Evolutionary conservation across 2,113 vertebrate species (phyloP), one percentile per base, ranked within the genome.

Genomic region (Pristiophorus japonicus): DNA sequence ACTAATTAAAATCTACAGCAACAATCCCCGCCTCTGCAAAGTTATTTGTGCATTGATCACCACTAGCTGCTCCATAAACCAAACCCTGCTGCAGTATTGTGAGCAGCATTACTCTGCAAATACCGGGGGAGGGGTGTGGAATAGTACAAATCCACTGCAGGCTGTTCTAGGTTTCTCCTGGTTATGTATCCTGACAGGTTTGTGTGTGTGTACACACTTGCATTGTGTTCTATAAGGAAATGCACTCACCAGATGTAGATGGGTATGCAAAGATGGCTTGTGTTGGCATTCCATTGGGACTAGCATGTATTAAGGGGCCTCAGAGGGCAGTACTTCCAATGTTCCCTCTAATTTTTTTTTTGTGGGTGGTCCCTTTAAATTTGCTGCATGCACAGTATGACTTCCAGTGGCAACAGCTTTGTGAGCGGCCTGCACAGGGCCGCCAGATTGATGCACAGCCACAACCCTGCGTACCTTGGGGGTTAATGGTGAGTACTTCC

Each of bases 1-100:
- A 94, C 24, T 18, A 47, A 94, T 70, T 94, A 70, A 94, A 94
- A 94, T 67, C 87, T 59, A 62, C 34, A 91, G 55, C 87, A 91
- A 91, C 55, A 91, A 91, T 22, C 14, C 11, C 45, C 34, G 11
- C 59, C 51, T 92, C 78, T 81, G 38, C 38, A 45, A n/a, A 63
- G 34, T 92, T 38, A 55, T 88, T 65, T 92, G 59, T 92, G n/a
- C 1, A 59, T 34, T 11, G 59, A 14, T 34, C 47, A 30, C 30
- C 0, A 59, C 2, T 27, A 59, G 11, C 27, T 59, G 87, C 11
- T 14, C 12, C 30, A 81, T 20, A 81, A 62, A n/a, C n/a, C 1
- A 7, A 38, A 1, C 59, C n/a, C 6, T 27, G 30, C 51, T 88
- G 47, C 30, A 1, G 11, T 92, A 18, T 42, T 62, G 18, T 24